Base-by-base conservation (phyloP, 2,113 vertebrate species). In the Cepphus grylle region DNA sequence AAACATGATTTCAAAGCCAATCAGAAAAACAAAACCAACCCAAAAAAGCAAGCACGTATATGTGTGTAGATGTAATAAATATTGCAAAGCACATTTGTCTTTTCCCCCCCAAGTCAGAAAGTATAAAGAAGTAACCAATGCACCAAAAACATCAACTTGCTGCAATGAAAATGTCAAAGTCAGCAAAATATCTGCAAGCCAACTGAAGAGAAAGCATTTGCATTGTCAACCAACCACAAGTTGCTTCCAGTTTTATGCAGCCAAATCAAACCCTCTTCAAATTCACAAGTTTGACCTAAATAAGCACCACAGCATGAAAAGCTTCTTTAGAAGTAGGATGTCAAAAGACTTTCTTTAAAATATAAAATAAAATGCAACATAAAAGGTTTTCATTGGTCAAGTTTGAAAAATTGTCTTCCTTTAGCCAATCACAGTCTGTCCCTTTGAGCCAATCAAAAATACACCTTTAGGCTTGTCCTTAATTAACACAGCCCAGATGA, bases 261-360 rank as follows among this genome's bases (percentile, higher is more conserved):
- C 97, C 97, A 97, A 98, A 98, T 95, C 61, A 73, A 96, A 82
- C 95, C 78, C 97, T 97, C 96, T 95, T 96, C 95, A 96, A 95
- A 91, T 96, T 97, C 96, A 97, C 96, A 96, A 97, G 95, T 96
- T 92, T 97, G 97, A 97, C 97, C 98, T 95, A 98, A 97, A 98
- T 97, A 97, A 98, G 98, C 98, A 98, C 98, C 97, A 97, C 96
- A 96, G 96, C 98, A 97, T 96, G 85, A 97, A 97, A 90, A 96
- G 97, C 97, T 97, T 97, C 98, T 91, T 63, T 67, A 97, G 94
- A 98, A 98, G 97, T 66, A 90, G 79, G 69, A 92, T 59, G 95
- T 97, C 94, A 94, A 97, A 95, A 86, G 67, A 95, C 59, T 94
- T 95, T 19, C 74, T 80, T 96, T 93, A 96, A 94, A 96, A 96